phyloP scores from a whole-genome alignment of 2,888 invertebrate genomes.

The Clivina fossor region DNA sequence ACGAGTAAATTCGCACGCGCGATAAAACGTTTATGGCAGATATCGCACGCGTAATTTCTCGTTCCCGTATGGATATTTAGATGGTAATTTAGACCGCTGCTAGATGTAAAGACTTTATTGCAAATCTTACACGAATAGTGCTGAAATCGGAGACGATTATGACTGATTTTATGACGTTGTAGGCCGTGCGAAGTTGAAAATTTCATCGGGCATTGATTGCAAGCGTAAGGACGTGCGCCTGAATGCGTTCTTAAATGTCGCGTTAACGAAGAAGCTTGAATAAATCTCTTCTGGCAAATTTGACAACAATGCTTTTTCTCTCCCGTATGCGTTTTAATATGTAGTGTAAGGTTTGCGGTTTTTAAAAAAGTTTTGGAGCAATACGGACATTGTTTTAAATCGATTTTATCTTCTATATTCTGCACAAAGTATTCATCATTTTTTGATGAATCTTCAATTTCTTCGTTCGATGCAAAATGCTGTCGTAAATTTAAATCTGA shows the following conservation, averaged over 20 bases:
- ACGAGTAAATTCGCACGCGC: conserved; percentile 26
- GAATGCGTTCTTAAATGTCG: conserved; percentile 27
- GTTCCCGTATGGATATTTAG: conserved; percentile 32
- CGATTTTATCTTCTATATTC: too few relatives aligned
- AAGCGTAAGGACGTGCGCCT: conserved; percentile 16
- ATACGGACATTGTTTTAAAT: conserved; percentile 18
- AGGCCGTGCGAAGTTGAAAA: conserved; percentile 21
- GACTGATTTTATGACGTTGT: conserved; percentile 19
- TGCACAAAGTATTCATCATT: too few relatives aligned
- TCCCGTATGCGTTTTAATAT: conserved; percentile 28
- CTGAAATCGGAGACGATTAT: conserved; percentile 4
- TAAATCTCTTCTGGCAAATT: conserved; percentile 32
- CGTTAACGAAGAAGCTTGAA: conserved; percentile 26
- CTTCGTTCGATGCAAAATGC: neutral
- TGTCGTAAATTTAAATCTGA: conserved; percentile 20
- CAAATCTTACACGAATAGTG: conserved; percentile 27
- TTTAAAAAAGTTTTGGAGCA: conserved; percentile 23
- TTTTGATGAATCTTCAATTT: too few relatives aligned
- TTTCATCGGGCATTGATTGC: conserved; percentile 8
- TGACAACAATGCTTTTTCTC: conserved; percentile 30
- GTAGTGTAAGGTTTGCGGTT: conserved; percentile 26
- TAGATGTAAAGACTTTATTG: conserved; percentile 31
- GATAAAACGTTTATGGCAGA: conserved; percentile 33
- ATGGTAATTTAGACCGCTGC: conserved; percentile 32
- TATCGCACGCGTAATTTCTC: conserved; percentile 31